These are phyloP conservation scores for Drosophila pachea DNA, from an alignment of 1,140 invertebrate genomes.

Conservation along the genomic window DNA sequence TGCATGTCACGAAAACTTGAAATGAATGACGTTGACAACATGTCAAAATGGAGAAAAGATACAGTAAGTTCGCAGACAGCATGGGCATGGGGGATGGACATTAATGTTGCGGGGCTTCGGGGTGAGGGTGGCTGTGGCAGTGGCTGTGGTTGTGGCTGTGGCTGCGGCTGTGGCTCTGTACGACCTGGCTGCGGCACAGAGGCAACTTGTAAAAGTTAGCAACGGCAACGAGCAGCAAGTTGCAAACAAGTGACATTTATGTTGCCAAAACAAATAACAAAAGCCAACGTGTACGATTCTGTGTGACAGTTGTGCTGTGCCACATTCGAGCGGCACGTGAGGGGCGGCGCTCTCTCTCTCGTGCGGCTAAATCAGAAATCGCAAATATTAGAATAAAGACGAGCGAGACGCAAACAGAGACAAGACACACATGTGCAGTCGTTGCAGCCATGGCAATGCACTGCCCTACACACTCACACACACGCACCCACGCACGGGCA, in stretches of 20 bases:
- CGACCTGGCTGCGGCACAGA: no score
- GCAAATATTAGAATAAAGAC: slow-evolving; percentile 68
- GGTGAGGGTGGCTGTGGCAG: not conserved
- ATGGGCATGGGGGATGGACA: slow-evolving; percentile 6
- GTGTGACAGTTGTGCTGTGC: slow-evolving; percentile 13
- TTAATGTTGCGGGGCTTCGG: not conserved
- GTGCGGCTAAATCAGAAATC: slow-evolving; percentile 56
- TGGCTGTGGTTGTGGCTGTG: not conserved
- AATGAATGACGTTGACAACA: slow-evolving; percentile 75
- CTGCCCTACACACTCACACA: slow-evolving; percentile 2
- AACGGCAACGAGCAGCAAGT: slow-evolving; percentile 39
- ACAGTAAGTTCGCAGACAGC: slow-evolving; percentile 52
- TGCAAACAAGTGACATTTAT: slow-evolving; percentile 75
- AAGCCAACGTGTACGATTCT: slow-evolving; percentile 7
- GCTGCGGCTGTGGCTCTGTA: not conserved
- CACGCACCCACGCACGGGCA: slow-evolving; percentile 13
- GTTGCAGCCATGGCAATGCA: slow-evolving; percentile 34
- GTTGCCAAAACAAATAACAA: slow-evolving; percentile 74
- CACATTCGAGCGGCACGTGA: slow-evolving; percentile 1
- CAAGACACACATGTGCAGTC: slow-evolving; percentile 43
- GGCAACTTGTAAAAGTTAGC: slow-evolving; percentile 24
- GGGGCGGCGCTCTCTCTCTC: slow-evolving; percentile 11
- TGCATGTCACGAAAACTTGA: slow-evolving; percentile 69
- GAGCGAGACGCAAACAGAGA: slow-evolving; percentile 40
- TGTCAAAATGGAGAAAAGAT: slow-evolving; percentile 74